Evolutionary conservation across 2,888 invertebrate genomes (phyloP).

Genomic region (Amphipoea oculea): DNA sequence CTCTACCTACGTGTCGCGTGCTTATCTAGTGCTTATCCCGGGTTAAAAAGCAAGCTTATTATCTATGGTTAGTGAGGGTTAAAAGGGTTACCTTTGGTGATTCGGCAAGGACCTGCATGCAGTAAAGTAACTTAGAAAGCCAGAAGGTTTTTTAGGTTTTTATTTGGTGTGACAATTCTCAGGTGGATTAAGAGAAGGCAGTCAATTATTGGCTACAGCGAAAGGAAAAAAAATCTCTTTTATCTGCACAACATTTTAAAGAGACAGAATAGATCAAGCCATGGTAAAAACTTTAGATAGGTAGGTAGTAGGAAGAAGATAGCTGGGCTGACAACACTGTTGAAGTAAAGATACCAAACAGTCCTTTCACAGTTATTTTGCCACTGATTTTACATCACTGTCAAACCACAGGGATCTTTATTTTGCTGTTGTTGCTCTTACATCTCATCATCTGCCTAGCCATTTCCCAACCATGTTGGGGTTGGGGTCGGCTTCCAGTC

Average conservation of each 20-base stretch:
- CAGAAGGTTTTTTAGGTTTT: neutral
- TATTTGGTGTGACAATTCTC: neutral
- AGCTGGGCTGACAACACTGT: neutral
- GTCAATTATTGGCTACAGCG: neutral
- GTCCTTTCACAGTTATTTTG: neutral
- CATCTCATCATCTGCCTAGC: too few relatives aligned
- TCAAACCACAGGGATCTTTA: neutral
- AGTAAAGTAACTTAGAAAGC: conserved; percentile 17
- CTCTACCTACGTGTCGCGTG: conserved; percentile 18
- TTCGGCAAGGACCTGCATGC: conserved; percentile 31
- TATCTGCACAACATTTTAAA: neutral
- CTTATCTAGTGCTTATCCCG: conserved; percentile 25
- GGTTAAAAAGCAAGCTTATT: conserved; percentile 23
- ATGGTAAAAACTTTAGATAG: neutral
- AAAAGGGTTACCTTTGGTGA: conserved; percentile 29
- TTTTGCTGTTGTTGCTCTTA: neutral
- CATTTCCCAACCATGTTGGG: too few relatives aligned
- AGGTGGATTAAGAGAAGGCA: neutral
- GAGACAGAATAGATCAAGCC: neutral
- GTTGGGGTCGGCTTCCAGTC: too few relatives aligned
- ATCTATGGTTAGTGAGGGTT: conserved; percentile 26
- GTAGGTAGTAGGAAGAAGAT: neutral
- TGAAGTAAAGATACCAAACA: neutral
- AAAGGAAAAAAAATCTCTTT: neutral
- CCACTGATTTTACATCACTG: neutral